phyloP scores from a whole-genome alignment of 2,113 vertebrate genomes.

The Aphelocoma coerulescens region DNA sequence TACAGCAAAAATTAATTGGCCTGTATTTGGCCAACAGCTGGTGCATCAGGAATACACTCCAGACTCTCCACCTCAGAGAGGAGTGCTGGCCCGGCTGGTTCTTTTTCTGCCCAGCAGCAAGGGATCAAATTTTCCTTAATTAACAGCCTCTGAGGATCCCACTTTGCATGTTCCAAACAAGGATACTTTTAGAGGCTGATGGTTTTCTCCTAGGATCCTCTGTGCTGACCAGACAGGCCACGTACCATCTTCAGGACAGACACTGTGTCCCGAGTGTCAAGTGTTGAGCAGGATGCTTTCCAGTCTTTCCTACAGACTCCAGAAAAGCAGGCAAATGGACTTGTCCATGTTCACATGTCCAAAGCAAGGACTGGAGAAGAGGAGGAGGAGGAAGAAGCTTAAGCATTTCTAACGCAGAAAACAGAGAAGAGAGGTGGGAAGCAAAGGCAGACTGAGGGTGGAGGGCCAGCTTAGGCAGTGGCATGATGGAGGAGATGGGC shows the following conservation, averaged over 20 bases:
- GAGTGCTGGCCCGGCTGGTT: not conserved
- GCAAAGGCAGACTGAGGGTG: not conserved
- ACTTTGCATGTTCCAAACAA: not conserved
- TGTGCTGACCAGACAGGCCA: not conserved
- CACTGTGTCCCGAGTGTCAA: not conserved
- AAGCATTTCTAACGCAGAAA: not conserved
- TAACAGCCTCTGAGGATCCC: not conserved
- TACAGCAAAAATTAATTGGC: not conserved
- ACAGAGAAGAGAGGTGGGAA: not conserved
- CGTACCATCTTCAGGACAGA: not conserved
- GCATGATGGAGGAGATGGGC: not conserved
- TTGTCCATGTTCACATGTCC: not conserved
- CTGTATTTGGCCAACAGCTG: not conserved
- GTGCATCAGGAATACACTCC: not conserved
- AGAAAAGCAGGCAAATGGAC: not conserved
- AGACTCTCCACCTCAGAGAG: not conserved
- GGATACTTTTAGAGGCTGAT: not conserved
- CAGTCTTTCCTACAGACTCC: not conserved
- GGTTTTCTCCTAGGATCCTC: not conserved
- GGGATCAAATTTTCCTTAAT: not conserved
- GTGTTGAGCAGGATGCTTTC: not conserved
- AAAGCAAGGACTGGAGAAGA: not conserved
- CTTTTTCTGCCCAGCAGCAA: not conserved
- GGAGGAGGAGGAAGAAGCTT: not conserved
- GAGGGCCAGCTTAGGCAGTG: not conserved